These are phyloP conservation scores for Acipenser oxyrinchus DNA, from an alignment of 2,797 vertebrate species.

Conservation along the genomic window DNA sequence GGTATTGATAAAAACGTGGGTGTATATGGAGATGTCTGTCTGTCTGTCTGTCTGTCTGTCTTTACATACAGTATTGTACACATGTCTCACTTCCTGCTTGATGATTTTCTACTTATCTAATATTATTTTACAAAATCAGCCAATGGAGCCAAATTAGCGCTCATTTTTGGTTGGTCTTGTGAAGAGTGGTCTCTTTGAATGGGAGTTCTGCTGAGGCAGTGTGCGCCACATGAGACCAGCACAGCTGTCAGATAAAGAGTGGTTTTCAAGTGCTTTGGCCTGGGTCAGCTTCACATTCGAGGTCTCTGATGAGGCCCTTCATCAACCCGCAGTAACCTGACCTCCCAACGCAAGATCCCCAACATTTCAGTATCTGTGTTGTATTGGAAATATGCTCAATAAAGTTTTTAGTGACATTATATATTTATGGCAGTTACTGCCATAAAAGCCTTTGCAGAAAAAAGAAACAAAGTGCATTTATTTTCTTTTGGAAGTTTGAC, in stretches of 20 bases:
- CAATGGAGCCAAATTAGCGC: neutral
- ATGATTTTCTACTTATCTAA: too few species aligned
- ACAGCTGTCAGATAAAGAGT: neutral
- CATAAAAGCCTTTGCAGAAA: constrained; percentile 13
- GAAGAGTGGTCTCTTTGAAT: neutral
- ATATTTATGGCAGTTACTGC: constrained; percentile 17
- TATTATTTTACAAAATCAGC: too few species aligned
- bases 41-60: too few species aligned
- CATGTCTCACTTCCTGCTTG: too few species aligned
- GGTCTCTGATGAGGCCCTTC: neutral
- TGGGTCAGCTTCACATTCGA: neutral
- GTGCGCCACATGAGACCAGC: neutral
- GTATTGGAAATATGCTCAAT: neutral
- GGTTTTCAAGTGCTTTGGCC: neutral
- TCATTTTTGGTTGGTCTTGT: neutral
- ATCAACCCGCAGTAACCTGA: neutral
- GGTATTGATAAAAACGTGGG: too few species aligned
- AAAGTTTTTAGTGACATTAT: neutral
- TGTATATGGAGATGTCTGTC: too few species aligned
- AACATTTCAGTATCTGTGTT: neutral
- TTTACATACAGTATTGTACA: too few species aligned
- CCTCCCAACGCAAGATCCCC: neutral
- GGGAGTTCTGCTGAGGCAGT: neutral
- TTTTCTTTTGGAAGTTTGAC: too few species aligned
- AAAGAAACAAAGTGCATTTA: too few species aligned